A percentile compares a stretch with the other conserved stretches of the same genome.
Conservation (phyloP, 2,888 invertebrate species). For the Chirona hameri region DNA sequence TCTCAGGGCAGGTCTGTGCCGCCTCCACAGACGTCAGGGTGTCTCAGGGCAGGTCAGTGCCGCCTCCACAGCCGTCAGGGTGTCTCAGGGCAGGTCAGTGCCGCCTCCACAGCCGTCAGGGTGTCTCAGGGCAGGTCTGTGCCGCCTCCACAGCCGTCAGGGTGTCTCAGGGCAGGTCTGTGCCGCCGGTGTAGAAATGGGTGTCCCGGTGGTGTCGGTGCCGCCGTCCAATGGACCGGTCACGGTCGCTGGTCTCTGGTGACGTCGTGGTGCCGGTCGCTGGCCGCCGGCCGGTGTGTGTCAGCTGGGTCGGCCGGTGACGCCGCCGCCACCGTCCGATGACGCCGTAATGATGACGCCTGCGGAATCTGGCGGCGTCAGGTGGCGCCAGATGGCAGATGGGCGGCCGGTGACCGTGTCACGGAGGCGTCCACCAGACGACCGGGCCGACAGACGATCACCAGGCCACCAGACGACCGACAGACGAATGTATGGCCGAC, state of each 20-base stretch:
- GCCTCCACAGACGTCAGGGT: too few species aligned
- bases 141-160: too few species aligned
- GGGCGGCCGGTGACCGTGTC: not conserved
- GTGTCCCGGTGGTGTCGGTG: too few species aligned
- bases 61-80: too few species aligned
- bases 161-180: too few species aligned
- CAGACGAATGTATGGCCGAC: not conserved
- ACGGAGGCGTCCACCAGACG: not conserved
- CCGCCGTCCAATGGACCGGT: too few species aligned
- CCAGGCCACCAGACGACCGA: not conserved
- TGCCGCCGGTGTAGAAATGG: too few species aligned
- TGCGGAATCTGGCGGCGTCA: slow-evolving; percentile 8
- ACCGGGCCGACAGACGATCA: not conserved
- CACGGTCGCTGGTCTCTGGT: too few species aligned
- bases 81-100: too few species aligned
- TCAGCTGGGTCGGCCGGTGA: not conserved
- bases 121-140: not conserved
- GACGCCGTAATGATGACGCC: not conserved
- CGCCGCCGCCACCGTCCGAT: not conserved
- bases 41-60: too few species aligned
- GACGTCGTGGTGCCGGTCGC: not conserved
- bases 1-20: too few species aligned
- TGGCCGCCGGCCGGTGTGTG: not conserved
- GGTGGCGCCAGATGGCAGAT: not conserved
- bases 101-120: too few species aligned